Conservation (phyloP, 2,888 invertebrate species). For the Apoda limacodes region DNA sequence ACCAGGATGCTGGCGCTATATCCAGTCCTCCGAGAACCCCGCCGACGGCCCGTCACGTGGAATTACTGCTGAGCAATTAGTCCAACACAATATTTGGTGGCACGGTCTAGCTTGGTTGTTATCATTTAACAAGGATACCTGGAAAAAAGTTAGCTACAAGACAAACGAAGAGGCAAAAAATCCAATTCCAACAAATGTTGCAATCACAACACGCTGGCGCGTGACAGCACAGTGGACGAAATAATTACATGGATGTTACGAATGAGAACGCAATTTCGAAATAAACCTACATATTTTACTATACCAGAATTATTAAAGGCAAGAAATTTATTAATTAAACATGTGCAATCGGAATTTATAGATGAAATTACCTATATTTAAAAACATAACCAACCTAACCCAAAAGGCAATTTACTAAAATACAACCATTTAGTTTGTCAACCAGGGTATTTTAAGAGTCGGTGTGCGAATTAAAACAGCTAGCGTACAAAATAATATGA, state of each 20-base stretch:
- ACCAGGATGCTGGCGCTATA: too few species aligned
- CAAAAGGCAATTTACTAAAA: slow-evolving; percentile 5
- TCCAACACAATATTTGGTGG: too few species aligned
- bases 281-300: slow-evolving; percentile 2
- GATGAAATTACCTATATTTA: slow-evolving; percentile 7
- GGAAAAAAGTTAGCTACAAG: too few species aligned
- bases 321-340: slow-evolving; percentile 6
- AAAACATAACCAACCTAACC: too few species aligned
- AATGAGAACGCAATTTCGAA: neutral
- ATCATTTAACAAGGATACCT: too few species aligned
- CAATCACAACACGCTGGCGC: too few species aligned
- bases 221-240: too few species aligned
- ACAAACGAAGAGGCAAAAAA: too few species aligned
- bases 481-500: slow-evolving; percentile 7
- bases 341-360: slow-evolving; percentile 8
- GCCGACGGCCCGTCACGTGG: slow-evolving; percentile 4
- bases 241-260: slow-evolving; percentile 1
- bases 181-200: too few species aligned
- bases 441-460: slow-evolving; percentile 9
- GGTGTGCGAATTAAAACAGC: slow-evolving; percentile 10
- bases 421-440: slow-evolving; percentile 11
- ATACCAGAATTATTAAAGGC: too few species aligned
- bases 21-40: slow-evolving; percentile 3
- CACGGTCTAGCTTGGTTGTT: too few species aligned
- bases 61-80: slow-evolving; percentile 1